Conservation (phyloP, 1,140 invertebrate genomes). For the Drosophila insularis region DNA sequence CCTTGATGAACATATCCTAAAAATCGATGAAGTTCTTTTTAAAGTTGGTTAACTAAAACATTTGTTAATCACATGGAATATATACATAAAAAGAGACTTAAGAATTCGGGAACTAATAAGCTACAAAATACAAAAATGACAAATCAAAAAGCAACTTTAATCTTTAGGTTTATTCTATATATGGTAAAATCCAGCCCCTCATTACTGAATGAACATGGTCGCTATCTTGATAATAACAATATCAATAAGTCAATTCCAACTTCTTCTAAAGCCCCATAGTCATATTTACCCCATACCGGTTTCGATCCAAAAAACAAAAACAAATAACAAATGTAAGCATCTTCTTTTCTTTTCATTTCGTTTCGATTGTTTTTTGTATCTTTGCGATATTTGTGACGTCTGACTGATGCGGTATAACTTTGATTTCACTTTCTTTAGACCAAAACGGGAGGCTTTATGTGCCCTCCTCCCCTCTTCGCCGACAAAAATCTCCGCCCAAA, state of each 20-base stretch:
- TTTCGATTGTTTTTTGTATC: neutral
- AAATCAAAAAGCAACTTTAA: no score
- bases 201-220: neutral
- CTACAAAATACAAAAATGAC: no score
- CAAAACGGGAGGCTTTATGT: conserved; percentile 25
- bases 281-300: conserved; percentile 26
- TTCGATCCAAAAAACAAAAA: conserved; percentile 12
- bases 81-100: no score
- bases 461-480: neutral
- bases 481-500: neutral
- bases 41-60: no score
- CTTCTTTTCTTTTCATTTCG: neutral
- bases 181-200: neutral
- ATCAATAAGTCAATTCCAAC: neutral
- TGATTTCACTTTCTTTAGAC: conserved; percentile 73
- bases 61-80: no score
- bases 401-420: conserved; percentile 31
- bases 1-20: no score
- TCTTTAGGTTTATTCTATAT: neutral
- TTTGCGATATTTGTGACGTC: conserved; percentile 30
- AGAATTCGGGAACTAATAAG: no score
- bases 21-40: no score
- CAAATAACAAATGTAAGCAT: neutral
- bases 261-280: neutral
- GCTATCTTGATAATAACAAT: neutral